A percentile compares a stretch with the other conserved stretches of the same genome.
These are phyloP conservation scores for Anser cygnoides DNA, from an alignment of 2,113 vertebrate species.

Conservation along the genomic window DNA sequence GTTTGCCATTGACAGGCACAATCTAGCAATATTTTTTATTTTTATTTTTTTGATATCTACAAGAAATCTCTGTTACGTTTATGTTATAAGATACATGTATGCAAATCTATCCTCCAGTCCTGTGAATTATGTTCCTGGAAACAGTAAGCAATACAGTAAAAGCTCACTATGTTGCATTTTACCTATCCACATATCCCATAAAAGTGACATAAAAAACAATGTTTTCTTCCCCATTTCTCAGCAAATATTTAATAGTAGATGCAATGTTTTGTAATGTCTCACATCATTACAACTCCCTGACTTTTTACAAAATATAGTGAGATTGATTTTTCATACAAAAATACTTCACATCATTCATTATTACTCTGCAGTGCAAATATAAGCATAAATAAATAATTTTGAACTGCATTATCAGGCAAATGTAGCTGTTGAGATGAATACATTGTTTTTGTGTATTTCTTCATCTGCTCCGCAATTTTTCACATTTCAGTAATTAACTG, in stretches of 20 bases:
- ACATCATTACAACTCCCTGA: constrained; percentile 15
- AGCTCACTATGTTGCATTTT: constrained; percentile 38
- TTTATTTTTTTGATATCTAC: constrained; percentile 56
- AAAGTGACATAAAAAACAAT: constrained; percentile 47
- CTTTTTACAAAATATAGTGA: constrained; percentile 30
- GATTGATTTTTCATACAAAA: constrained; percentile 19
- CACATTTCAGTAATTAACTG: constrained; percentile 36
- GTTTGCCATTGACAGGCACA: neutral
- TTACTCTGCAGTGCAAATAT: constrained; percentile 31
- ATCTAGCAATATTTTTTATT: constrained; percentile 9
- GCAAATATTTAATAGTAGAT: constrained; percentile 31
- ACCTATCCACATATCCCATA: constrained; percentile 19
- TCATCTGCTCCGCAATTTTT: constrained; percentile 33
- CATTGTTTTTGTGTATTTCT: constrained; percentile 26
- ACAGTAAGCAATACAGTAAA: constrained; percentile 43
- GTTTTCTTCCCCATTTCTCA: neutral
- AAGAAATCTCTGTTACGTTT: constrained; percentile 54
- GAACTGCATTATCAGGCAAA: constrained; percentile 49
- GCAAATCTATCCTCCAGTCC: constrained; percentile 28
- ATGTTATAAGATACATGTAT: constrained; percentile 55
- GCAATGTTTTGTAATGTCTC: constrained; percentile 1
- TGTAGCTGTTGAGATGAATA: constrained; percentile 41
- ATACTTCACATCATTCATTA: neutral
- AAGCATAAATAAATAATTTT: constrained; percentile 54
- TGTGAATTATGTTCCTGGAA: constrained; percentile 34